Base-by-base conservation (phyloP, 2,797 vertebrate genomes). In the Sphenopsis melanotis region DNA sequence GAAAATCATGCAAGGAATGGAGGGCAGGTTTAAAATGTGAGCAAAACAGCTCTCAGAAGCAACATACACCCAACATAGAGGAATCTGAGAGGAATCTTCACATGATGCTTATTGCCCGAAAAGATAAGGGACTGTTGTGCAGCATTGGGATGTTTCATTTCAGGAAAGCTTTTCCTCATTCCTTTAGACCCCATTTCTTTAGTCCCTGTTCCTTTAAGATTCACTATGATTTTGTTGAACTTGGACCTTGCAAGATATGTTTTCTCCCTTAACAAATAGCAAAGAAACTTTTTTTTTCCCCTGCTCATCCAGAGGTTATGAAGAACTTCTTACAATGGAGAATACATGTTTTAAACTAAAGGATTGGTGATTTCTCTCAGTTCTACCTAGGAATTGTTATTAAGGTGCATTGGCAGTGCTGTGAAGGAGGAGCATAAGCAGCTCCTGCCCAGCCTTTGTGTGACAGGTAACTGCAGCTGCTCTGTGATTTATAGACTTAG, bases 21-120 rank as follows among this genome's bases (percentile, higher is more conserved):
- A 93, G 32, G 49, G 11, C 7, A 42, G 12, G 14, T 71, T 61
- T 76, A 68, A 87, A 64, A 53, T 15, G 16, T 27, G 26, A 49
- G 14, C 17, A 83, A 59, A 88, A 63, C 29, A 78, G 7, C 15
- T 12, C 37, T 75, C 59, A 57, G 39, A 78, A 69, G 18, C 12
- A 77, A 29, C 11, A 42, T 7, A 12, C 4, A 26, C 11, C 5
- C 15, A n/a, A 16, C 3, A n/a, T 0, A 7, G 37, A 74, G 9
- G 4, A 86, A n/a, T 9, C 22, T 16, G 41, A 63, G 19, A 55
- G 17, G n/a, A 37, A 32, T 44, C 1, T 81, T 36, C 47, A 8
- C 22, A 27, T 26, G 30, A 19, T 83, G 37, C 18, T 60, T 75
- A 34, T 11, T 64, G 6, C 34, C 29, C 18, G 29, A 42, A 61